Percentiles rank a stretch among this genome's conserved stretches.
Conservation (phyloP, 2,113 vertebrate species). For the Cromileptes altivelis region DNA sequence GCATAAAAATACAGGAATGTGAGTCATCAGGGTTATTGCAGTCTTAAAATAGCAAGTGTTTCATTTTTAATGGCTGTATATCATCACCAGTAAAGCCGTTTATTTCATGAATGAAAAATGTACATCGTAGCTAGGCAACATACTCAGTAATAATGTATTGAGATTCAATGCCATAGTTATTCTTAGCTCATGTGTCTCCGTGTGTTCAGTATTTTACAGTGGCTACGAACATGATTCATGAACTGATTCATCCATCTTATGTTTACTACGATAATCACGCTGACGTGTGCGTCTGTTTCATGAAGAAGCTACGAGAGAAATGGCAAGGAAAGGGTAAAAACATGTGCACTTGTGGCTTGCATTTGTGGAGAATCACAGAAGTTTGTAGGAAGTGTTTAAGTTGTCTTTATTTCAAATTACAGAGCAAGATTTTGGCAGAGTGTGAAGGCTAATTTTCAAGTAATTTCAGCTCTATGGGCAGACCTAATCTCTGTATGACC, state of each 20-base stretch:
- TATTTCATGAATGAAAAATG: constrained; percentile 39
- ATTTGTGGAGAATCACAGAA: neutral
- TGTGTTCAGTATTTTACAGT: constrained; percentile 21
- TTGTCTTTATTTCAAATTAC: constrained; percentile 10
- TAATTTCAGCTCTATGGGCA: neutral
- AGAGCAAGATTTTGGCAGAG: neutral
- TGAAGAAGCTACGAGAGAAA: neutral
- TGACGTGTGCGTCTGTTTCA: neutral
- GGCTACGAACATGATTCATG: constrained; percentile 3
- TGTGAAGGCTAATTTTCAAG: neutral
- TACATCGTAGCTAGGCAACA: constrained; percentile 55
- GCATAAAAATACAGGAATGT: neutral
- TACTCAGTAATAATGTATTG: constrained; percentile 30
- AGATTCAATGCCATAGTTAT: constrained; percentile 30
- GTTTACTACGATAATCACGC: neutral
- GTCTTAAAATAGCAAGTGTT: constrained; percentile 34
- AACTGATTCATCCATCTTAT: neutral
- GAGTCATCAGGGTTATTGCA: neutral
- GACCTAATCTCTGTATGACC: neutral
- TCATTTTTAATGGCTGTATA: constrained; percentile 17
- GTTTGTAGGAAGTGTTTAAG: neutral
- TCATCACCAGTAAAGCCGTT: neutral
- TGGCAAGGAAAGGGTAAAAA: no score
- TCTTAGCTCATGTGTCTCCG: constrained; percentile 37
- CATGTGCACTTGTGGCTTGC: neutral